Conservation (phyloP, 2,888 invertebrate genomes). For the Polyommatus icarus region DNA sequence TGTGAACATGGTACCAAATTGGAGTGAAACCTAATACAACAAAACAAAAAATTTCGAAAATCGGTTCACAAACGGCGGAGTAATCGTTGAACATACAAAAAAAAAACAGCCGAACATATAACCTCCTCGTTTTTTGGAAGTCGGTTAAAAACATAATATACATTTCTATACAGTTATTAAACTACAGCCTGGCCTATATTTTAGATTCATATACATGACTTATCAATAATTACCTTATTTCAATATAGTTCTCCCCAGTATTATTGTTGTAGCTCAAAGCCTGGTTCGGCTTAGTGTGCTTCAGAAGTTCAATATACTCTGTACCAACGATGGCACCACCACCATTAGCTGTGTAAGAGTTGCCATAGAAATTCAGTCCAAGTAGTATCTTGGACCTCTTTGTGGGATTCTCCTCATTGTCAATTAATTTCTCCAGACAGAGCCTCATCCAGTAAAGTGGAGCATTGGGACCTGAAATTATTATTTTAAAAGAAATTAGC, state of each 20-base stretch:
- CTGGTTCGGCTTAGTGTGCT: conserved; percentile 85
- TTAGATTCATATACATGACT: no score
- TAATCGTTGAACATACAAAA: no score
- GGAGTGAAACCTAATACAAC: no score
- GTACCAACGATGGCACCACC: conserved; percentile 90
- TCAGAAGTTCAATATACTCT: conserved; percentile 88
- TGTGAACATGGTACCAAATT: no score
- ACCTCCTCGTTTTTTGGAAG: no score
- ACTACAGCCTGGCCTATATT: no score
- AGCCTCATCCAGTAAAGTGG: conserved; percentile 90
- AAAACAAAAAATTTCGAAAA: no score
- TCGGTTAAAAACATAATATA: no score
- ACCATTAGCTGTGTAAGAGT: conserved; percentile 90
- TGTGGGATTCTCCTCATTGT: conserved; percentile 75
- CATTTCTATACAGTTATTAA: no score
- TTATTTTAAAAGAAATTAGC: conserved; percentile 21
- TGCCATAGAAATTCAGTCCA: conserved; percentile 96
- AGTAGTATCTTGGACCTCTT: conserved; percentile 89
- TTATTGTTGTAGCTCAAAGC: conserved; percentile 87
- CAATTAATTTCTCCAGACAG: conserved; percentile 87
- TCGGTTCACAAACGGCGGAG: no score
- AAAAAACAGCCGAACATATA: no score
- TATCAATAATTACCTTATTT: conserved; percentile 86
- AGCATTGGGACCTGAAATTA: conserved; percentile 89
- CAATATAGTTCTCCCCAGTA: conserved; percentile 91